Base-by-base conservation (phyloP, 2,797 vertebrate genomes). In the Euphonia xanthogaster region DNA sequence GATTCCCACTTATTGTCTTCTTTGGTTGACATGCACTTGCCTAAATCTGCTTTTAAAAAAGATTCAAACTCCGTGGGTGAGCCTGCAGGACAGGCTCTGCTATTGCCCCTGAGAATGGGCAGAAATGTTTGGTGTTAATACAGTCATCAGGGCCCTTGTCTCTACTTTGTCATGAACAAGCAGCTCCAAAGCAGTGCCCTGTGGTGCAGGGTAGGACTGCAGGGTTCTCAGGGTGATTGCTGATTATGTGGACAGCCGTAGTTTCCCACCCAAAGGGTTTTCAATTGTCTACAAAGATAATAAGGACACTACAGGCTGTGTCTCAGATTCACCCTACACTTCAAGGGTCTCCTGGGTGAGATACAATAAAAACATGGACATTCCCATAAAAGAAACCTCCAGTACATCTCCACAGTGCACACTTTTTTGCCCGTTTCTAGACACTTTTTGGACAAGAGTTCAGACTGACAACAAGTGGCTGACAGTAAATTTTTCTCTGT, bases 171-270 rank as follows among this genome's bases (percentile, higher is more conserved):
- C 40, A 51, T 3, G 44, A 28, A 18, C 21, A 45, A 77, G 60
- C 63, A 82, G 35, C 47, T 82, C 39, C 47, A 61, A 61, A 88
- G 71, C 50, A 81, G 27, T 76, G 30, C 51, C 42, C 22, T 55
- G 30, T 63, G 31, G 33, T 1, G 10, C 1, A 0, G 1, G 6
- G 45, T 5, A 75, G 62, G 30, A 42, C 47, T 40, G 75, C n/a
- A 67, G 33, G 28, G 33, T 10, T 75, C 62, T 71, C 37, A 8
- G 5, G 9, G 10, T 39, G 18, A n/a, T 53, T 55, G 50, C 14
- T 0, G 1, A 42, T 39, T 67, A 57, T 8, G 6, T 12, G 53
- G 12, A 60, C 25, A 84, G 45, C 50, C n/a, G 75, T 42, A 40
- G 44, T 40, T 89, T 78, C n/a, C 35, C 60, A 90, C 14, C 35